Evolutionary conservation across 2,888 invertebrate species (phyloP), one percentile per base, ranked within the genome.

Genomic region (Andrena bicolor): DNA sequence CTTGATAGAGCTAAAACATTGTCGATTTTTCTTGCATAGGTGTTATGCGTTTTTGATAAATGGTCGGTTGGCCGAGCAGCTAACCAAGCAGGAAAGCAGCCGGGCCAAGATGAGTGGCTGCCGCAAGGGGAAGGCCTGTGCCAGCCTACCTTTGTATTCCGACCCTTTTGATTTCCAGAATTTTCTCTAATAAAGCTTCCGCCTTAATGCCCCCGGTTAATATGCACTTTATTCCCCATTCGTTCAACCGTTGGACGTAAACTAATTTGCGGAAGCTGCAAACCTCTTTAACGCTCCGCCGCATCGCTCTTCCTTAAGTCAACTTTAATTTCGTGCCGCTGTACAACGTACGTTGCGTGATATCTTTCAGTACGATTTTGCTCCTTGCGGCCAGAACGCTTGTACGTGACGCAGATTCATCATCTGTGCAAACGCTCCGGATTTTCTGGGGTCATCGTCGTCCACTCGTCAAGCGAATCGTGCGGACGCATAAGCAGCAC

Each of bases 1-100:
- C 86, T 85, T 75, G 76, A 76, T 60, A 53, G 83, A 85, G 88
- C 88, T 88, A 88, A 90, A 91, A 91, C 91, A 90, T 89, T 87
- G 89, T 90, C 91, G 90, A 91, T 91, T 91, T 91, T 91, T 91
- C 91, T 91, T 90, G 90, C 91, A 91, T 90, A 90, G 89, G 88
- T 90, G 88, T 90, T 89, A 85, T 72, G 87, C 86, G 84, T 84
- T 87, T 90, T 90, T 91, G 91, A 91, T 90, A 90, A 91, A 91
- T 91, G 90, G 86, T 84, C 72, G 76, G 79, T 75, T 72, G 74
- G 82, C 65, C 82, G 76, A 65, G 66, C 69, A 79, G 71, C 65
- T 69, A 76, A 68, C 74, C 76, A 51, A 70, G 35, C 70, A 53
- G 32, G 49, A 63, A 53, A 65, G 49, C 56, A 48, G 60, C 49